Evolutionary conservation across 2,888 invertebrate species (phyloP), one percentile per base, ranked within the genome.

Genomic region (Tenthredo distinguenda): DNA sequence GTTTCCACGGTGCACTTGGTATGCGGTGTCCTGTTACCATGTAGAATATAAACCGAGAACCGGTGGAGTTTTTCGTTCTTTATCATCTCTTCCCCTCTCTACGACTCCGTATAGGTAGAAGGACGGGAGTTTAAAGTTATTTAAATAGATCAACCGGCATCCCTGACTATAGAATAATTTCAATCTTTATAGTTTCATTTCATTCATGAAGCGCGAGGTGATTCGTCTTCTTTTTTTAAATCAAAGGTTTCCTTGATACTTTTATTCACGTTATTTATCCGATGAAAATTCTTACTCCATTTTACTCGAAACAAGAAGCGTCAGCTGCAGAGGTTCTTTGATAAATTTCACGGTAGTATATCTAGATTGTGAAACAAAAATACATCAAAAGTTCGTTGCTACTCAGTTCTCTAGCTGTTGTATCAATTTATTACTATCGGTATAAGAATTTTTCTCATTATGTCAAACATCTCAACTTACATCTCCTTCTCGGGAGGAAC

Each of bases 11-110:
- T 31, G 81, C 62, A 62, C 15, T 79, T 34, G 81, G 81, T 81
- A 81, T 62, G 81, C 81, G 58, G 81, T 81, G 62, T 81, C 81
- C 62, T 81, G 81, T 81, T 81, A 81, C 81, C 81, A 40, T 62
- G 62, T 81, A 4, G n/a, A 81, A 62, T 62, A 62, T 62, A 81
- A 43, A 26, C 26, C 77, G 50, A 34, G 50, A 31, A 77, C 34
- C 37, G 50, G 31, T 55, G 34, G 31, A 50, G 77, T 77, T 18
- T 34, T 77, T 50, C 77, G 55, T 50, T 77, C 55, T 47, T 77
- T 71, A 37, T 71, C 55, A 31, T 77, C 47, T 9, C 55, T 55
- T 31, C n/a, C 5, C 26, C 31, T n/a, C 18, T 68, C 68, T 18
- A 34, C 18, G 21, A 18, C n/a, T 21, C 2, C 10, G n/a, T 74